phyloP scores from a whole-genome alignment of 2,888 invertebrate genomes.

The Cryptocephalus moraei region DNA sequence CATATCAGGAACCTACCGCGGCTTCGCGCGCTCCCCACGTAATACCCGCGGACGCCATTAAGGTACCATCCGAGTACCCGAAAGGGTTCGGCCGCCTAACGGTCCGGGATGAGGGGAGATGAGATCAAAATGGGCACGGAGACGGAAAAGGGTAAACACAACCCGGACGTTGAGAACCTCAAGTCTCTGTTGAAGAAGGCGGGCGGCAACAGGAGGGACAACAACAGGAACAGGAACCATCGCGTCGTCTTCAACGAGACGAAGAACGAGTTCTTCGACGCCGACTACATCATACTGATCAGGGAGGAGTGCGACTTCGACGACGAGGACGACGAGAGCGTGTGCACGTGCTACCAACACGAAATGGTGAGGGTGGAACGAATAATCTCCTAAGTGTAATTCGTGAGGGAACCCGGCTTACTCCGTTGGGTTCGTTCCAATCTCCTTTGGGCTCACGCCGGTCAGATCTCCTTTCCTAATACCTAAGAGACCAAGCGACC shows the following conservation, averaged over 20 bases:
- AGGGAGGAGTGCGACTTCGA: slow-evolving; percentile 80
- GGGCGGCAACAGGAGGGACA: slow-evolving; percentile 30
- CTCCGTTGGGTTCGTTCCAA: too few relatives aligned
- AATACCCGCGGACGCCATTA: too few relatives aligned
- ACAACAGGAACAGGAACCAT: slow-evolving; percentile 50
- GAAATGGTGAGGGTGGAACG: slow-evolving; percentile 50
- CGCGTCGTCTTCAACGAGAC: slow-evolving; percentile 83
- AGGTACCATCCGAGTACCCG: too few relatives aligned
- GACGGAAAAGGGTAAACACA: slow-evolving; percentile 36
- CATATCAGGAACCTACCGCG: too few relatives aligned
- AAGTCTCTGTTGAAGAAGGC: slow-evolving; percentile 69
- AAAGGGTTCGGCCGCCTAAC: too few relatives aligned
- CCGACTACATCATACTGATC: slow-evolving; percentile 83
- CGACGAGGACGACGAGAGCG: slow-evolving; percentile 65
- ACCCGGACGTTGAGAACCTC: slow-evolving; percentile 53
- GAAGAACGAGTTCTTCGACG: slow-evolving; percentile 83
- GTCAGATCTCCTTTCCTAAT: too few relatives aligned
- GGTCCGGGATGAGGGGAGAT: background rate
- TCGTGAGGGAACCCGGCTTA: too few relatives aligned
- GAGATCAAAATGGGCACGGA: background rate
- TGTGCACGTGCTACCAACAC: slow-evolving; percentile 63
- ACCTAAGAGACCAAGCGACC: too few relatives aligned
- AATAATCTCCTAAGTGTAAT: too few relatives aligned
- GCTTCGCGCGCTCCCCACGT: too few relatives aligned
- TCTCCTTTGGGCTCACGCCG: too few relatives aligned